Percentiles rank a stretch among this genome's conserved stretches.
These are phyloP conservation scores for Drosophila ustulata DNA, from an alignment of 2,888 invertebrate species.

Conservation along the genomic window DNA sequence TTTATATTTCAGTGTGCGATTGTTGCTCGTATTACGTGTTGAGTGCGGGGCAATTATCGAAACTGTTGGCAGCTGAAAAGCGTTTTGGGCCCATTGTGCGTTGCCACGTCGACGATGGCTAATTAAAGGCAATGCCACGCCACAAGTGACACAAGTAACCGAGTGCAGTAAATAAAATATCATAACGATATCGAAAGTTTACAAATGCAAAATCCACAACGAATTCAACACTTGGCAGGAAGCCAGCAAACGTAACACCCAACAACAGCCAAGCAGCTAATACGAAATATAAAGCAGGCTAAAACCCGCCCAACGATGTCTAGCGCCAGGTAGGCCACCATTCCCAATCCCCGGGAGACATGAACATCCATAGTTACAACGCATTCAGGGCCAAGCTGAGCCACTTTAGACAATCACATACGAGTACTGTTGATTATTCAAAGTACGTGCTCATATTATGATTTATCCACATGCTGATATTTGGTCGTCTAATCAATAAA, in stretches of 20 bases:
- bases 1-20: background rate
- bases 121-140: constrained; percentile 70
- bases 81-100: constrained; percentile 35
- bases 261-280: constrained; percentile 18
- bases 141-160: constrained; percentile 41
- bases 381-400: constrained; percentile 43
- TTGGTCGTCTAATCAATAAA: constrained; percentile 76
- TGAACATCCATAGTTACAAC: background rate
- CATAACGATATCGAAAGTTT: constrained; percentile 20
- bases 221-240: constrained; percentile 39
- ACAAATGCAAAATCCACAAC: constrained; percentile 47
- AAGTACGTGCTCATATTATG: constrained; percentile 48
- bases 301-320: constrained; percentile 52
- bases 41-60: constrained; percentile 34
- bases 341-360: background rate
- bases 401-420: constrained; percentile 18
- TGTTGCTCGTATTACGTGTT: constrained; percentile 31
- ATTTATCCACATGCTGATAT: constrained; percentile 52
- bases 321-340: constrained; percentile 73
- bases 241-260: constrained; percentile 54
- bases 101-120: constrained; percentile 53
- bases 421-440: background rate
- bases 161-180: constrained; percentile 1
- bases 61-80: constrained; percentile 31
- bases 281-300: constrained; percentile 13